A percentile compares a stretch with the other conserved stretches of the same genome.
Evolutionary conservation across 2,888 invertebrate genomes (phyloP).

Genomic region (Apantesis nais): DNA sequence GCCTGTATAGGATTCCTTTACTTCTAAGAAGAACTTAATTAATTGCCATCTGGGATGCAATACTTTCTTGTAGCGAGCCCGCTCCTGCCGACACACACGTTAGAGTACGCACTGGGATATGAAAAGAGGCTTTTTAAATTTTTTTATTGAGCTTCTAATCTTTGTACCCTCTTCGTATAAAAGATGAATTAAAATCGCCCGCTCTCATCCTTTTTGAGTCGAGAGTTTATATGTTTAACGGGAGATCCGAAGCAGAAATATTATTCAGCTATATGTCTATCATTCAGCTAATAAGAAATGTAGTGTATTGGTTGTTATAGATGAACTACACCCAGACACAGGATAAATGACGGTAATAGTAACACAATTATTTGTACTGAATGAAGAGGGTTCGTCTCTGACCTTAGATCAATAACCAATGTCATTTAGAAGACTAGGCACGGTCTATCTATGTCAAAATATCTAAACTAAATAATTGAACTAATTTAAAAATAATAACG

Average conservation of each 20-base stretch:
- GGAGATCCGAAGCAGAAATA: too few species aligned
- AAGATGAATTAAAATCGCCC: too few species aligned
- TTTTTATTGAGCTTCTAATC: too few species aligned
- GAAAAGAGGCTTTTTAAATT: background rate
- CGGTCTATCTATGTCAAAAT: background rate
- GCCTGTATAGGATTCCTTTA: background rate
- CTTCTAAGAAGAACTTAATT: constrained; percentile 8
- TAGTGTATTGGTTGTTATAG: background rate
- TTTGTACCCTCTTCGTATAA: too few species aligned
- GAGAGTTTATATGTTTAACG: too few species aligned
- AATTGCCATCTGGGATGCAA: constrained; percentile 1
- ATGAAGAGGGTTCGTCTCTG: background rate
- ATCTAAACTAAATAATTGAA: background rate
- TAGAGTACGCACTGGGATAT: background rate
- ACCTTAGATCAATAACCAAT: background rate
- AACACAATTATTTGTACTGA: background rate
- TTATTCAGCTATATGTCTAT: too few species aligned
- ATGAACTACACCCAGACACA: too few species aligned
- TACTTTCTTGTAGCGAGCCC: background rate
- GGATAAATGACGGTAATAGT: background rate
- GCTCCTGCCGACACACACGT: background rate
- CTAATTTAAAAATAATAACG: background rate
- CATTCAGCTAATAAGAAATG: background rate
- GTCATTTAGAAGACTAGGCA: background rate
- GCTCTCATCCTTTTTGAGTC: too few species aligned